Evolutionary conservation across 2,888 invertebrate species (phyloP).

Genomic region (Teinopalpus imperialis): DNA sequence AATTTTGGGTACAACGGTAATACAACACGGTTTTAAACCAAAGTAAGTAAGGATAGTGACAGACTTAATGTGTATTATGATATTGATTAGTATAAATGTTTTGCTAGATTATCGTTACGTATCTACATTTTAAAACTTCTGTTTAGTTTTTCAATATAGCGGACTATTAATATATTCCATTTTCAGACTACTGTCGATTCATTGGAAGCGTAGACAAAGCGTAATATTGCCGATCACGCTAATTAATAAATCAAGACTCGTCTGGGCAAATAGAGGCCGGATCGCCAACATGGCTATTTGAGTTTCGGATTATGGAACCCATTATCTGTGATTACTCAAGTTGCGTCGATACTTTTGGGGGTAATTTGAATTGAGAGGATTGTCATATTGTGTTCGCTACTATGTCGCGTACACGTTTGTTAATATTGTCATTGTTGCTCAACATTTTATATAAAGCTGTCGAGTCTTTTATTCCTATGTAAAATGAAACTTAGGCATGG

Average conservation of each 20-base stretch:
- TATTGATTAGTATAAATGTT: too few species aligned
- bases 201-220: constrained; percentile 46
- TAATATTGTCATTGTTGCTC: too few species aligned
- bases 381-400: too few species aligned
- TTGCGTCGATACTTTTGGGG: constrained; percentile 16
- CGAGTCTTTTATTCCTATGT: too few species aligned
- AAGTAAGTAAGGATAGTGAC: not conserved
- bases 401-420: too few species aligned
- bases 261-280: constrained; percentile 51
- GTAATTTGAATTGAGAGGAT: constrained; percentile 9
- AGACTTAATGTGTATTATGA: too few species aligned
- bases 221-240: constrained; percentile 49
- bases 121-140: too few species aligned
- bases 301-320: constrained; percentile 40
- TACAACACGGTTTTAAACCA: constrained; percentile 5
- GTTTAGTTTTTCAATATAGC: too few species aligned
- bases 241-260: constrained; percentile 63
- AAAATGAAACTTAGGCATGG: too few species aligned
- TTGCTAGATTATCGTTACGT: too few species aligned
- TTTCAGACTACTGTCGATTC: constrained; percentile 26
- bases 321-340: constrained; percentile 42
- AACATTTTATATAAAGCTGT: too few species aligned
- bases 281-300: constrained; percentile 41
- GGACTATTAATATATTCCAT: constrained; percentile 20
- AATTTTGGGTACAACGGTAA: constrained; percentile 9